These are phyloP conservation scores for Metellina segmentata DNA, from an alignment of 2,888 invertebrate species.

Conservation along the genomic window DNA sequence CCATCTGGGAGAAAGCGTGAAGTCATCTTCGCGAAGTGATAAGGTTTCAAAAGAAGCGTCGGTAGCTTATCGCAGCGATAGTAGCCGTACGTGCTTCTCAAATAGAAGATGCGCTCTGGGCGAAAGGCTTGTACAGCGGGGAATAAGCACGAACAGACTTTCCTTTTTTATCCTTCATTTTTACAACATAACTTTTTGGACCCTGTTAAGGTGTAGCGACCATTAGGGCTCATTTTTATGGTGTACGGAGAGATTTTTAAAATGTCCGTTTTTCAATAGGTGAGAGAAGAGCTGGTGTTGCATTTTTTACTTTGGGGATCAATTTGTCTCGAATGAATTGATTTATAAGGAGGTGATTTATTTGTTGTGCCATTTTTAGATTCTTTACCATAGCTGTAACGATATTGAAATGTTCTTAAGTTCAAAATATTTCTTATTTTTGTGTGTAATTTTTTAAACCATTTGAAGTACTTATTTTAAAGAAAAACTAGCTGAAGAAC, in stretches of 20 bases:
- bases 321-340: not conserved
- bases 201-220: not conserved
- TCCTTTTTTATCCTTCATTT: not conserved
- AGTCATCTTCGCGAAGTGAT: not conserved
- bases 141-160: constrained; percentile 21
- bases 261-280: not conserved
- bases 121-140: not conserved
- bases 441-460: too few species aligned
- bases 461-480: too few species aligned
- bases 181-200: not conserved
- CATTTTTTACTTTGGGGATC: not conserved
- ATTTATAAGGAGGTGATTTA: not conserved
- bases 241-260: not conserved
- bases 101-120: not conserved
- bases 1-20: not conserved
- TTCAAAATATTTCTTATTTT: too few species aligned
- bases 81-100: constrained; percentile 6
- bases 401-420: too few species aligned
- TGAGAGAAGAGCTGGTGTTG: not conserved
- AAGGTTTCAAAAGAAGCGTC: not conserved
- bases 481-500: too few species aligned
- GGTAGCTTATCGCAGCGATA: constrained; percentile 5
- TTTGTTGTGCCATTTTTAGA: not conserved
- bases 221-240: not conserved
- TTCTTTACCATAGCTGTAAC: too few species aligned